Evolutionary conservation across 1,140 invertebrate species (phyloP), one percentile per base, ranked within the genome.

Genomic region (Meloidogyne chitwoodi): DNA sequence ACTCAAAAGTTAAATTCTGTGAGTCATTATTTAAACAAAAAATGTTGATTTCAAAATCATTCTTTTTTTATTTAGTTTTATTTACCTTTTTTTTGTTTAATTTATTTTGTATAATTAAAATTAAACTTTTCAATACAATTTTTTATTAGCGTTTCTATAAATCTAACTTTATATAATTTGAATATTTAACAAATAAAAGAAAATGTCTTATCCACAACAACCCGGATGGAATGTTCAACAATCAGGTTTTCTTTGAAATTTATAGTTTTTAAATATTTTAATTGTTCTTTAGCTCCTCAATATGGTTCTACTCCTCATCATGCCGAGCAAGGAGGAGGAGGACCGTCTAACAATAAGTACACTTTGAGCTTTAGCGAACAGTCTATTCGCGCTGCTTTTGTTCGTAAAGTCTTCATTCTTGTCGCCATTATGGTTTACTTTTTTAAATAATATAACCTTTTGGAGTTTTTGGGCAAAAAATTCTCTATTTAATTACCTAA

Each of bases 331-430:
- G 72, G 56, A 10, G 76, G 41, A 41, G 67, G 77, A 4, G n/a
- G n/a, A n/a, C n/a, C n/a, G n/a, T n/a, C n/a, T n/a, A n/a, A n/a
- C n/a, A n/a, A n/a, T n/a, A 78, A 78, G 38, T 38, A 64, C 29
- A 64, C 80, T 10, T 19, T 78, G 26, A 48, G 56, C 22, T 78
- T 78, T n/a, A 80, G 29, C 48, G 80, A 87, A 48, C 34, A 62
- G 27, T 74, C 80, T 1, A 86, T 86, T 48, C 84, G 85, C 8
- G 81, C 82, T 1, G 85, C 80, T 14, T 86, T 86, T 65, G 73
- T 86, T 63, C 82, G 85, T 11, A 86, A 86, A 63, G 85, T 86
- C 14, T 86, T 85, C 75, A 65, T 76, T 19, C 67, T 85, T 67
- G 83, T 87, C 2, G 74, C 81, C 24, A 72, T 87, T 41, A 87